Evolutionary conservation across 2,113 vertebrate genomes (phyloP), one percentile per base, ranked within the genome.

Genomic region (Pungitius pungitius): DNA sequence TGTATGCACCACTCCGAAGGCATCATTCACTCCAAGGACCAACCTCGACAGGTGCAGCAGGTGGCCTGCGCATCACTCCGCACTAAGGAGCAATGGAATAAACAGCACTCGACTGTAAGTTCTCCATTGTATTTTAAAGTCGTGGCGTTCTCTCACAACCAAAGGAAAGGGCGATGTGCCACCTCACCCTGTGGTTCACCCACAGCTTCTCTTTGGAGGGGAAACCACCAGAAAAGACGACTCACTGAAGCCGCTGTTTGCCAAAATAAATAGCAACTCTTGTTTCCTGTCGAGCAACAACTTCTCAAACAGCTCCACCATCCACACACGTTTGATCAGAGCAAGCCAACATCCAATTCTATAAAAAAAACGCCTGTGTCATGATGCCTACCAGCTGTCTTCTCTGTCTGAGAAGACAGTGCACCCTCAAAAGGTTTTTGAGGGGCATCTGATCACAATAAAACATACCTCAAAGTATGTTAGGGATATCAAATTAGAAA

Each of bases 181-280:
- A 2, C 0, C n/a, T 66, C 68, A 22, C 40, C 13, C 26, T 74
- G 52, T 27, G 9, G 24, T 24, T 9, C n/a, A 3, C 11, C 64
- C 37, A 47, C 43, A 20, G 2, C 14, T 42, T 20, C 22, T 45
- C 58, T 74, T 65, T 54, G 20, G 47, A 12, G 20, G 20, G 52
- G 24, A 43, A 37, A 58, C 52, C 35, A 26, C 13, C 17, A 40
- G 49, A 63, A 42, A 45, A 47, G 69, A 58, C 40, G 30, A 81
- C 17, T 62, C 61, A 39, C 1, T 63, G 68, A 60, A 45, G 27
- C 12, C 51, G 22, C 35, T 62, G 61, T 59, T 66, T 74, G 2
- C 65, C 56, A 71, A 60, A 77, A 60, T 52, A 83, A 80, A 79
- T 78, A 63, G 40, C 75, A 85, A 13, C 39, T 47, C 61, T 60